Percentiles rank a stretch among this genome's conserved stretches.
These are phyloP conservation scores for Myotis myotis DNA, from an alignment of 2,797 vertebrate species.

Conservation along the genomic window DNA sequence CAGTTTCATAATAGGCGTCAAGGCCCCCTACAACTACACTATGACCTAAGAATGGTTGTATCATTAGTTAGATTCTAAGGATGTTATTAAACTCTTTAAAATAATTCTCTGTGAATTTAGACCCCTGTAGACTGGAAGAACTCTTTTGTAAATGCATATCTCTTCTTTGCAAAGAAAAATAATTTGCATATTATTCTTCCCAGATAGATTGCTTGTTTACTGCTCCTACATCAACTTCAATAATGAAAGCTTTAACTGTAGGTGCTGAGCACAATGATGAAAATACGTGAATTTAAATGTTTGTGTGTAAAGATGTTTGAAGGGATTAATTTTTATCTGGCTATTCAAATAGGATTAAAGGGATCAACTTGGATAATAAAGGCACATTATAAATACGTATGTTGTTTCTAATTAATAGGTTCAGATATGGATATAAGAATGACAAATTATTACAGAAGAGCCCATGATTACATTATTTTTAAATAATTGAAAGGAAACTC, in stretches of 20 bases:
- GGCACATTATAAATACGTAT: constrained; percentile 80
- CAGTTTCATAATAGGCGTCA: background rate
- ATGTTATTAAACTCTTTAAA: constrained; percentile 28
- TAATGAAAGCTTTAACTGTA: constrained; percentile 71
- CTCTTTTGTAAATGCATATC: constrained; percentile 39
- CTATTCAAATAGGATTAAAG: constrained; percentile 85
- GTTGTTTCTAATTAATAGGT: constrained; percentile 84
- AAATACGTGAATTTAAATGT: constrained; percentile 82
- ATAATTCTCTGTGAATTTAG: constrained; percentile 50
- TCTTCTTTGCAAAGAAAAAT: constrained; percentile 52
- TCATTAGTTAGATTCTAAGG: constrained; percentile 56
- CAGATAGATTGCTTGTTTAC: constrained; percentile 58
- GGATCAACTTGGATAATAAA: constrained; percentile 85
- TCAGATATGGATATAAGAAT: constrained; percentile 82
- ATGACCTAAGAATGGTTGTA: constrained; percentile 1
- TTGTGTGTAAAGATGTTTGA: constrained; percentile 82
- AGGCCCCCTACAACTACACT: background rate
- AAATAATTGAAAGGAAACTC: constrained; percentile 82
- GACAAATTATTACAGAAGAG: constrained; percentile 82
- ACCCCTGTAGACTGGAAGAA: background rate
- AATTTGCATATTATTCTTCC: constrained; percentile 68
- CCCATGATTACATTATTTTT: constrained; percentile 82
- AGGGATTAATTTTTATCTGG: constrained; percentile 83
- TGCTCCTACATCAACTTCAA: constrained; percentile 59
- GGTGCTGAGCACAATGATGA: constrained; percentile 79